Percentiles rank a stretch among this genome's conserved stretches.
Evolutionary conservation across 2,113 vertebrate species (phyloP).

Genomic region (Egretta garzetta): DNA sequence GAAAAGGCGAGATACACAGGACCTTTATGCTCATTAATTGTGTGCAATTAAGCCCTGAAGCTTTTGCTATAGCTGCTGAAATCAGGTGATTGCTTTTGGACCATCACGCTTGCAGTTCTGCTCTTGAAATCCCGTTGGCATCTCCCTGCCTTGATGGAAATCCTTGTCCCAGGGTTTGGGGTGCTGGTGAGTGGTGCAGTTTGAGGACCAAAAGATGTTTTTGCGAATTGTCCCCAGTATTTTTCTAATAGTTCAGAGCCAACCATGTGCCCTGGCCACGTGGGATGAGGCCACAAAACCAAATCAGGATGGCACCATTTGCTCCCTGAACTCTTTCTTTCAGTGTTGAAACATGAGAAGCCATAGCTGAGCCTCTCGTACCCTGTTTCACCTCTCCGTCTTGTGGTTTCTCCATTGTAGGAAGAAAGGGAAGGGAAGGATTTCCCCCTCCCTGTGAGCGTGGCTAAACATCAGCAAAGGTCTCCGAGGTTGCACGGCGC

Average conservation of each 20-base stretch:
- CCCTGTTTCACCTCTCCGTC: background rate
- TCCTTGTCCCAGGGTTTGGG: background rate
- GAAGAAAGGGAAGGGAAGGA: background rate
- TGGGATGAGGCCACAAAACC: background rate
- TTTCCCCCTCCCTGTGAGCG: background rate
- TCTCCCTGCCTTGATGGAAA: background rate
- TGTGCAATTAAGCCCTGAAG: background rate
- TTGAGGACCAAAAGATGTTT: background rate
- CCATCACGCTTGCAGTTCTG: background rate
- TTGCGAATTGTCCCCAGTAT: background rate
- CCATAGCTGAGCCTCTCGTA: rapidly evolving
- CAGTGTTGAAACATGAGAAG: background rate
- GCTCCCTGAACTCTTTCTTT: background rate
- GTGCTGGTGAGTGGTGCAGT: rapidly evolving
- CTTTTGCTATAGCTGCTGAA: background rate
- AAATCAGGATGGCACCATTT: background rate
- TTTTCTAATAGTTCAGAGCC: background rate
- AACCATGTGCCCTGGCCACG: rapidly evolving
- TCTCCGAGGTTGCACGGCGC: background rate
- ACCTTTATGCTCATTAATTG: background rate
- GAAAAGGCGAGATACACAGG: background rate
- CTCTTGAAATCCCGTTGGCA: background rate
- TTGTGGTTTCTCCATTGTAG: background rate
- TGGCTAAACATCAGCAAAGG: constrained; percentile 12
- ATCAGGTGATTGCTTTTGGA: background rate